Evolutionary conservation across 2,888 invertebrate species (phyloP).

Genomic region (Steromphala cineraria): DNA sequence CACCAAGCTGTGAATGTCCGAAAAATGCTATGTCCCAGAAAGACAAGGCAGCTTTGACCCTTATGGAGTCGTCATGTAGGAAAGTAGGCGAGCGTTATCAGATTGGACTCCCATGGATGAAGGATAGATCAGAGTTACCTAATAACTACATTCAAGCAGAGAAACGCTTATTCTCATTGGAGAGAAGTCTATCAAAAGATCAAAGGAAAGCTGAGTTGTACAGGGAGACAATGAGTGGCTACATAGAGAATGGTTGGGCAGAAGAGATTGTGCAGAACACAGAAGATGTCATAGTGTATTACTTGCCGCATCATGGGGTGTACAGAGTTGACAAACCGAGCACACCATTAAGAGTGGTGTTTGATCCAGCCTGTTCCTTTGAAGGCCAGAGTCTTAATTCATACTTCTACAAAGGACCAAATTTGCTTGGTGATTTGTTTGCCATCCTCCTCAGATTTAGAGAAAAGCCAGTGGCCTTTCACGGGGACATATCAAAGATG

Average conservation of each 20-base stretch:
- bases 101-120: constrained; percentile 23
- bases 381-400: constrained; percentile 10
- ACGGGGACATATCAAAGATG: neutral
- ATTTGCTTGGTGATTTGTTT: constrained; percentile 20
- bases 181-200: constrained; percentile 12
- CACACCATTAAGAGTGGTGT: constrained; percentile 26
- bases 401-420: constrained; percentile 23
- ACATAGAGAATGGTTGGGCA: constrained; percentile 22
- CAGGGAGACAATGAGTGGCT: constrained; percentile 2
- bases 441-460: constrained; percentile 9
- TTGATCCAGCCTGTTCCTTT: constrained; percentile 6
- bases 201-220: constrained; percentile 9
- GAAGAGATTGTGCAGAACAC: neutral
- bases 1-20: constrained; percentile 14
- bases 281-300: constrained; percentile 4
- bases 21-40: neutral
- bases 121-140: constrained; percentile 16
- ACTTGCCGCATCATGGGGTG: constrained; percentile 22
- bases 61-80: neutral
- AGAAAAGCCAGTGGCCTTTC: neutral
- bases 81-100: neutral
- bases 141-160: constrained; percentile 17
- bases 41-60: neutral
- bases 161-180: constrained; percentile 19
- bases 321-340: constrained; percentile 10